phyloP scores from a whole-genome alignment of 2,888 invertebrate genomes.

The Apomyelois bistriatella region DNA sequence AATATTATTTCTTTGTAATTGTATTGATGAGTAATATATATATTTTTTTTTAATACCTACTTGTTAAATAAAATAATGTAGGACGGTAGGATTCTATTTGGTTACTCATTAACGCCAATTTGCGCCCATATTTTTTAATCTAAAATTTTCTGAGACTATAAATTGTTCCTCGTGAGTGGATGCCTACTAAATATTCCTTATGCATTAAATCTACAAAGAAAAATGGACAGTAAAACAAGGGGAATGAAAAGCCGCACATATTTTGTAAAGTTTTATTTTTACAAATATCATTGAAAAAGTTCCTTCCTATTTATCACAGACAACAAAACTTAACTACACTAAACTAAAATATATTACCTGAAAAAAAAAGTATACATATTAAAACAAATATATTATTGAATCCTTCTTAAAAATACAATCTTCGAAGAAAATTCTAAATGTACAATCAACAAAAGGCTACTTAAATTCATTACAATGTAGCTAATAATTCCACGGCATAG shows the following conservation, averaged over 20 bases:
- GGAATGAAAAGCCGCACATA: slow-evolving; percentile 43
- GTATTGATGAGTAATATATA: too few relatives aligned
- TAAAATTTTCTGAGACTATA: too few relatives aligned
- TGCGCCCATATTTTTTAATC: too few relatives aligned
- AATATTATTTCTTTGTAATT: too few relatives aligned
- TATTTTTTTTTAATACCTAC: too few relatives aligned
- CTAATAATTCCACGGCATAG: too few relatives aligned
- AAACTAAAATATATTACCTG: slow-evolving; percentile 31
- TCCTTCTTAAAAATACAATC: neutral
- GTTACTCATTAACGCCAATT: too few relatives aligned
- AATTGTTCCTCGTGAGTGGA: too few relatives aligned
- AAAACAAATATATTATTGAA: neutral
- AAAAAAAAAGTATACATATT: slow-evolving; percentile 10
- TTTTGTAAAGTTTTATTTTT: slow-evolving; percentile 35
- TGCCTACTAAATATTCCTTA: neutral
- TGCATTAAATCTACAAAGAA: neutral
- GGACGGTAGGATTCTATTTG: too few relatives aligned
- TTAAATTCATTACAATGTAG: neutral
- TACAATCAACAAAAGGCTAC: neutral
- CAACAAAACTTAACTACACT: slow-evolving; percentile 56
- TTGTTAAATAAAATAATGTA: too few relatives aligned
- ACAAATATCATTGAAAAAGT: slow-evolving; percentile 48
- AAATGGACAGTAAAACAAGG: slow-evolving; percentile 30
- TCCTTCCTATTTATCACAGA: slow-evolving; percentile 63
- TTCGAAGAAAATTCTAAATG: neutral